A percentile compares a stretch with the other conserved stretches of the same genome.
Evolutionary conservation across 2,113 vertebrate species (phyloP).

Genomic region (Lampris megalopsis): DNA sequence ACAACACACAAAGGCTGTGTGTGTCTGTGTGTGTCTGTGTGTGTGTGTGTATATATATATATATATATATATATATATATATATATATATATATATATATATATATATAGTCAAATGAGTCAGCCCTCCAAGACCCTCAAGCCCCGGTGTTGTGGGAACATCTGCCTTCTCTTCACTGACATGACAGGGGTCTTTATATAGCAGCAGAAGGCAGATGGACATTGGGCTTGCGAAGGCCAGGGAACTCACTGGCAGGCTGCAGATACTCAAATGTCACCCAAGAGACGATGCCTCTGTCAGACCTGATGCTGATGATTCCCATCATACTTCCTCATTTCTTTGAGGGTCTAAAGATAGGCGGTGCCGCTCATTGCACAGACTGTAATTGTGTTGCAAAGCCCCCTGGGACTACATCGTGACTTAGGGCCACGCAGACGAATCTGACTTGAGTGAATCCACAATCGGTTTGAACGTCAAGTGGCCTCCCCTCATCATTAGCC

Average conservation of each 20-base stretch:
- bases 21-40: not conserved
- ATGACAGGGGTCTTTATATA: conserved; percentile 61
- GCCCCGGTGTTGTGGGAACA: conserved; percentile 69
- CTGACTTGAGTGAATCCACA: not conserved
- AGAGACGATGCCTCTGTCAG: not conserved
- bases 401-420: no score
- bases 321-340: conserved; percentile 22
- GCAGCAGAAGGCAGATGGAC: conserved; percentile 30
- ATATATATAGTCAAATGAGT: not conserved
- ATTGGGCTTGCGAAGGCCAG: conserved; percentile 21
- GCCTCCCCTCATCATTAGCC: not conserved
- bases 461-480: conserved; percentile 13
- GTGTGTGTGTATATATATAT: not conserved
- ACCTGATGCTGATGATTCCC: not conserved
- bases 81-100: no score
- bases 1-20: not conserved
- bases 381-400: no score
- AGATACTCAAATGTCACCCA: not conserved
- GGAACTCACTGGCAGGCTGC: conserved; percentile 47
- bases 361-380: no score
- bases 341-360: no score
- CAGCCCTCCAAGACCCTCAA: conserved; percentile 14
- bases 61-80: no score
- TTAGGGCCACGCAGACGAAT: no score
- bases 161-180: conserved; percentile 57